Evolutionary conservation across 2,113 vertebrate genomes (phyloP).

Genomic region (Fregata magnificens): DNA sequence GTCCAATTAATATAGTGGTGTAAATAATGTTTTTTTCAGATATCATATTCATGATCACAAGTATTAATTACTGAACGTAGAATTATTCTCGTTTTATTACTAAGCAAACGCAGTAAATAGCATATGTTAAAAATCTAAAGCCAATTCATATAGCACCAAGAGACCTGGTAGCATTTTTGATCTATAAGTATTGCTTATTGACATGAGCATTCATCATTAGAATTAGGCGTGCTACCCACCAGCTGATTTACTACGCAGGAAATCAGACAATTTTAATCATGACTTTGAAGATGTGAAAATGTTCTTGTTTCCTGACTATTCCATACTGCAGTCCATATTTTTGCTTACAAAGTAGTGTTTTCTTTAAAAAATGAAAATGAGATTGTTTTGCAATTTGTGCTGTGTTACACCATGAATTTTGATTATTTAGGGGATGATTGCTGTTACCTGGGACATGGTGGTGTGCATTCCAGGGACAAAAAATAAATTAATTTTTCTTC

Average conservation of each 20-base stretch:
- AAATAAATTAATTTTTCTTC: not conserved
- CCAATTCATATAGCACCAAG: slow-evolving; percentile 81
- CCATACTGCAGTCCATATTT: not conserved
- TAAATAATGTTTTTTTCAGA: not conserved
- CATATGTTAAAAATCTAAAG: slow-evolving; percentile 63
- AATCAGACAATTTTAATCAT: slow-evolving; percentile 71
- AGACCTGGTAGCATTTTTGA: slow-evolving; percentile 87
- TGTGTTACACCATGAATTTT: not conserved
- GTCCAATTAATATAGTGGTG: not conserved
- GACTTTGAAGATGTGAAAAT: not conserved
- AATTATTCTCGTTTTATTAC: slow-evolving; percentile 70
- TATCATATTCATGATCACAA: slow-evolving; percentile 35
- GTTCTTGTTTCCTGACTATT: not conserved
- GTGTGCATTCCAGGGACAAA: not conserved
- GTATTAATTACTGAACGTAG: slow-evolving; percentile 74
- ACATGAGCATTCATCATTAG: slow-evolving; percentile 83
- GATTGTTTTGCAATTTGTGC: not conserved
- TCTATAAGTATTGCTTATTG: slow-evolving; percentile 82
- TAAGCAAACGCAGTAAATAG: slow-evolving; percentile 71
- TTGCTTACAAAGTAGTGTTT: not conserved
- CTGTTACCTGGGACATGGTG: fast-evolving
- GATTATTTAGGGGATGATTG: not conserved
- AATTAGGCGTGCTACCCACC: slow-evolving; percentile 82
- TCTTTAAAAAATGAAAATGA: not conserved
- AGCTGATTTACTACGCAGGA: slow-evolving; percentile 80